Base-by-base conservation (phyloP, 2,113 vertebrate species). In the Chloropsis cyanopogon region DNA sequence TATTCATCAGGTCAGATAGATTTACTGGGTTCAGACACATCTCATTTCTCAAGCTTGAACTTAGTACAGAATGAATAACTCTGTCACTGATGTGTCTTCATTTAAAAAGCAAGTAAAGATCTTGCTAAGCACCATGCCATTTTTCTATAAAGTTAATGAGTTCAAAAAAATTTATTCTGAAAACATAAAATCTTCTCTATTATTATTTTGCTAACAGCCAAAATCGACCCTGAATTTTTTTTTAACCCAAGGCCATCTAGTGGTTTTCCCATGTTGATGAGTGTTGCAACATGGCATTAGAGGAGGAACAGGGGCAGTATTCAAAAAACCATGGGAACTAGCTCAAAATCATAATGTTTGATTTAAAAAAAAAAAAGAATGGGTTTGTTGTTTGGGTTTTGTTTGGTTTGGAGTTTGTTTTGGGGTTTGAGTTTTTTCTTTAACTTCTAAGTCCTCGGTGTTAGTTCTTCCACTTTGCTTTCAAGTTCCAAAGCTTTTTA, bases 241-340 rank as follows among this genome's bases (percentile, higher is more conserved):
- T 54, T 95, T 80, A 52, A 98, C 98, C 98, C 90, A 42, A 99
- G 98, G 88, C 98, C 98, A 95, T 98, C 19, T 13, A 41, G 12
- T 44, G 14, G 17, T 86, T 90, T 86, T 50, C 49, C 44, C 33
- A 6, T 23, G 18, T 37, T 83, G 17, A 23, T 77, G 13, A 10
- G 22, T 10, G 26, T 52, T 91, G 63, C 16, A n/a, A 28, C 29
- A 39, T 3, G 1, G 37, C 21, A 16, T 25, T 39, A 80, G 22
- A 66, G 1, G 1, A 83, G 33, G 35, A 69, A 15, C 33, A 49
- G 31, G 10, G 37, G 1, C 39, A 77, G 18, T 50, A 69, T 64
- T 60, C 24, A 63, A 59, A 59, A 79, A 66, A 11, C 1, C 23
- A 16, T 28, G 7, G 25, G 15, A 90, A 52, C 17, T 35, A 4